Base-by-base conservation (phyloP, 2,113 vertebrate genomes). In the Myodes glareolus region DNA sequence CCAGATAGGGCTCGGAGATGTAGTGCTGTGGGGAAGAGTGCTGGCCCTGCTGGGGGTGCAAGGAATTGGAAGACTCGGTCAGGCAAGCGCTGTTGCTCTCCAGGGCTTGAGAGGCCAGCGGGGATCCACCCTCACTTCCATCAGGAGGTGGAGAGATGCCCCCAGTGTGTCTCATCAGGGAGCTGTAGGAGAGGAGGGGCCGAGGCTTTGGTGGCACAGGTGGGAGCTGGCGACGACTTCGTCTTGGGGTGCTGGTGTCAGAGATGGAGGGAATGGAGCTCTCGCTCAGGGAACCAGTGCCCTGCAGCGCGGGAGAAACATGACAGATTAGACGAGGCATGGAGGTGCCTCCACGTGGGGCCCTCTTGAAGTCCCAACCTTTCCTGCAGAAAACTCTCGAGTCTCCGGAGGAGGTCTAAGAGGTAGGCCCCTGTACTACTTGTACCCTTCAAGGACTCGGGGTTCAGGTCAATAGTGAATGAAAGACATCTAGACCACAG, bases 1-100 rank as follows among this genome's bases (percentile, higher is more conserved):
- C 98, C 98, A 99, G 99, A 98, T 99, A 99, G 88, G 99, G 99
- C 99, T 99, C 99, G 0, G 99, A 99, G 98, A 99, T 99, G 98
- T 99, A 99, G 88, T 99, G 99, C 85, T 99, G 99, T 0, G 99
- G 99, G 76, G 99, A 99, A 10, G 99, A 98, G 23, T 98, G 98
- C 87, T 98, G 99, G 98, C 98, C 98, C 98, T 98, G 99, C 96
- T 98, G 98, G n/a, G 92, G 89, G 61, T 88, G 98, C 2, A 98
- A 98, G 63, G 98, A 94, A 94, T 97, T 97, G 98, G 98, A 98
- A 96, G 98, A 98, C 97, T 99, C 99, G 25, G 97, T 97, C 98
- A 97, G 94, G 94, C 98, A 94, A 13, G 98, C 80, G 0, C 95
- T 84, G 50, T 81, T 97, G 96, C 98, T 97, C 92, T 98, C 98